Evolutionary conservation across 2,113 vertebrate species (phyloP).

Genomic region (Tiliqua scincoides): DNA sequence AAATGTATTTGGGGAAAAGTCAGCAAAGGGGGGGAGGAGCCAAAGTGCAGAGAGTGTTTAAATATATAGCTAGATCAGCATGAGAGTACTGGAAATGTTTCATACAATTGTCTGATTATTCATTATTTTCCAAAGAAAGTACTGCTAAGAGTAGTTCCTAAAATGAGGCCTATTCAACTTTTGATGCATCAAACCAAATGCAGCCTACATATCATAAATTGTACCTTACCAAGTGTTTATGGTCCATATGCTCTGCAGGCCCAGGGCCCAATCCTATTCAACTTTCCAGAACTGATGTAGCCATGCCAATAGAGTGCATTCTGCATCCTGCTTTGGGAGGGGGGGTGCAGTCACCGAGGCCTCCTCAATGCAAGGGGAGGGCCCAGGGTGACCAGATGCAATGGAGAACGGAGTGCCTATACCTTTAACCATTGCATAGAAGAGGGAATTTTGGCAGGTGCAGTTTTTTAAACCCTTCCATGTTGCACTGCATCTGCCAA

Average conservation of each 20-base stretch:
- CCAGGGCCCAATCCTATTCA: background rate
- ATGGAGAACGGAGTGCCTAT: too few species aligned
- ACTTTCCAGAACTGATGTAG: too few species aligned
- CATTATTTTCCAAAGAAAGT: background rate
- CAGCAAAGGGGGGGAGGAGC: background rate
- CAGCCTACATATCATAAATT: background rate
- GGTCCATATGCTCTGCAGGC: background rate
- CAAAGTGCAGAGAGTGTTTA: background rate
- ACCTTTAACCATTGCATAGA: too few species aligned
- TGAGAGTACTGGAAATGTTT: background rate
- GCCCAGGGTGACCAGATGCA: too few species aligned
- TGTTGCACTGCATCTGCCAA: too few species aligned
- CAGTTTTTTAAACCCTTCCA: too few species aligned
- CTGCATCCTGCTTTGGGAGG: too few species aligned
- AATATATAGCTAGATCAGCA: background rate
- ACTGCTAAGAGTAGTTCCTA: background rate
- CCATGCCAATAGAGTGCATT: too few species aligned
- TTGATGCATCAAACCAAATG: background rate
- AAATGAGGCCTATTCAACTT: background rate
- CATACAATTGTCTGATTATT: background rate
- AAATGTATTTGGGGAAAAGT: background rate
- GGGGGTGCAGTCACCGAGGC: too few species aligned
- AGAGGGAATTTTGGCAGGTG: too few species aligned
- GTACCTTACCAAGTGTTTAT: background rate
- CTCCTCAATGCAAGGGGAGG: too few species aligned